Evolutionary conservation across 2,797 vertebrate genomes (phyloP).

Genomic region (Streptopelia turtur): DNA sequence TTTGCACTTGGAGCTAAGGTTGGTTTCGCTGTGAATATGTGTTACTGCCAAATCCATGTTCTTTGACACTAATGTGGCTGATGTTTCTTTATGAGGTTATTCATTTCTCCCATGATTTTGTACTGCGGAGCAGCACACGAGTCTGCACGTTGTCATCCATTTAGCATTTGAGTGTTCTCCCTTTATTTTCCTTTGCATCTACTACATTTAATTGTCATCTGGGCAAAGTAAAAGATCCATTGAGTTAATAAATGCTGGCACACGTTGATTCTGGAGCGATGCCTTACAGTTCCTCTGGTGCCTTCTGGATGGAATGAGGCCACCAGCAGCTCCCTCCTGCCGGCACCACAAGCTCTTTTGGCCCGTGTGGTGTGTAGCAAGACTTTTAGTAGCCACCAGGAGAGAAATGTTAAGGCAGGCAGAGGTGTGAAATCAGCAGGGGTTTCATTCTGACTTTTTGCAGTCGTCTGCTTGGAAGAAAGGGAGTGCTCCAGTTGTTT

Average conservation of each 20-base stretch:
- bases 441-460: conserved; percentile 33
- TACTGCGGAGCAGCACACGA: not conserved
- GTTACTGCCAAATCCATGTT: not conserved
- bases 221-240: not conserved
- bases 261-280: not conserved
- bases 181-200: not conserved
- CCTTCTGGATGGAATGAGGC: not conserved
- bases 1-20: not conserved
- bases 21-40: not conserved
- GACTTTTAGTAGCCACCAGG: not conserved
- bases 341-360: not conserved
- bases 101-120: not conserved
- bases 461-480: conserved; percentile 56
- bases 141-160: not conserved
- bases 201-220: not conserved
- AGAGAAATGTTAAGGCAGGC: not conserved
- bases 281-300: not conserved
- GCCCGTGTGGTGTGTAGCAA: rapidly evolving
- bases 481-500: conserved; percentile 46
- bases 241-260: not conserved
- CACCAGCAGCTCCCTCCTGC: not conserved
- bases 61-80: not conserved
- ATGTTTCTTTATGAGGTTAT: not conserved
- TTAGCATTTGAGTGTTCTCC: not conserved
- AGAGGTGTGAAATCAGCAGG: conserved; percentile 40